Percentiles rank a stretch among this genome's conserved stretches.
Conservation (phyloP, 2,113 vertebrate species). For the Crocuta crocuta region DNA sequence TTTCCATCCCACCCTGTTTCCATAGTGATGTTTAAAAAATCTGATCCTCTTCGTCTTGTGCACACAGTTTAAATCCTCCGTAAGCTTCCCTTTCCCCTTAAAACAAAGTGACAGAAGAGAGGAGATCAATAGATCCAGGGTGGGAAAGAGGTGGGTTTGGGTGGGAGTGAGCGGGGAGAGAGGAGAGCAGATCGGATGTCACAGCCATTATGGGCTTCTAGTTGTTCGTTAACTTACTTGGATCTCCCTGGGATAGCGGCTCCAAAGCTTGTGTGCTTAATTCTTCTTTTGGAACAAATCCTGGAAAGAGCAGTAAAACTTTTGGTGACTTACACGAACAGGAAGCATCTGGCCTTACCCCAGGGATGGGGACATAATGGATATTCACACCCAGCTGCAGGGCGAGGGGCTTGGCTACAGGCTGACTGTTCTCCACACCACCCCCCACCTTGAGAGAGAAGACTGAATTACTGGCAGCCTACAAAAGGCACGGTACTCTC, state of each 20-base stretch:
- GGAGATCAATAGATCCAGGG: constrained; percentile 4
- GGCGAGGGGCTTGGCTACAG: background rate
- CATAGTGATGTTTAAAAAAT: constrained; percentile 44
- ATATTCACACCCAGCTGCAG: constrained; percentile 24
- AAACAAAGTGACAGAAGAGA: constrained; percentile 54
- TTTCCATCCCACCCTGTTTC: constrained; percentile 26
- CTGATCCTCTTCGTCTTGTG: background rate
- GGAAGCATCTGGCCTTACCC: constrained; percentile 60
- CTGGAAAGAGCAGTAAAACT: constrained; percentile 86
- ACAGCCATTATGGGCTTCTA: background rate
- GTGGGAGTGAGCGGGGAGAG: constrained; percentile 12
- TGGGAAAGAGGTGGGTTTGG: background rate
- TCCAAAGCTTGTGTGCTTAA: constrained; percentile 86
- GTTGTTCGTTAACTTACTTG: constrained; percentile 89
- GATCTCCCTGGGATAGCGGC: constrained; percentile 90
- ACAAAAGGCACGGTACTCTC: background rate
- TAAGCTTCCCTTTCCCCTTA: constrained; percentile 25
- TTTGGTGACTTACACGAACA: constrained; percentile 54
- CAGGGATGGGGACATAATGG: background rate
- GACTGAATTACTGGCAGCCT: background rate
- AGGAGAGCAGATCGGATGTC: background rate
- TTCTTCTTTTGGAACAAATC: constrained; percentile 89
- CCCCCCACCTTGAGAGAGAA: background rate
- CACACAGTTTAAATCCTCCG: constrained; percentile 55
- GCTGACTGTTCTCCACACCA: background rate